Base-by-base conservation (phyloP, 2,113 vertebrate species). In the Tautogolabrus adspersus region DNA sequence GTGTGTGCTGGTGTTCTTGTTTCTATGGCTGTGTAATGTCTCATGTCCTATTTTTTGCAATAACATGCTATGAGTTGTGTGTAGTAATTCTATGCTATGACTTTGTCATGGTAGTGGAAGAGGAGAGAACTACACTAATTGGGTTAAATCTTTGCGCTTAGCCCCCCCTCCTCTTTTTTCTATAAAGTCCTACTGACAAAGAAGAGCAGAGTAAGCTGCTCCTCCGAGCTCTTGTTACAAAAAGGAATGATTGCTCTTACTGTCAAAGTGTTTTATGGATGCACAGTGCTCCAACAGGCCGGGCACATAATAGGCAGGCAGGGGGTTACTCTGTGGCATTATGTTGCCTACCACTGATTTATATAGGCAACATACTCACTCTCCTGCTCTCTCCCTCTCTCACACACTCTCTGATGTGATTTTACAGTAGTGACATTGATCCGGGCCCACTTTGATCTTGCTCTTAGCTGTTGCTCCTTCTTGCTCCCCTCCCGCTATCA, bases 341-440 rank as follows among this genome's bases (percentile, higher is more conserved):
- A 84, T 85, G 67, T 84, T 87, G 72, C 79, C 60, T 79, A 40
- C 49, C 42, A 73, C 82, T 84, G 89, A 77, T 90, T 90, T 85
- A 86, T 88, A 82, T 60, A 77, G 83, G 63, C 78, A 78, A 72
- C 90, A 73, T 46, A 34, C 66, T 58, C 67, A 12, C 59, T 80
- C 44, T 63, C 38, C 82, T 54, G 47, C 67, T 49, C 60, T 72
- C 70, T 42, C 23, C 8, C 13, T 51, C 61, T 51, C 74, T 21
- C 81, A 40, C 81, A 22, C 78, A 47, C 84, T 68, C 87, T 83
- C 79, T 81, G 82, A 82, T 85, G 82, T 88, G 88, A 86, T 84
- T 92, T 81, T 91, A 91, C 87, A 87, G 81, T 86, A 72, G 88
- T 79, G 89, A 91, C 92, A 91, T 89, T 91, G 92, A 93, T 93